These are phyloP conservation scores for Platyura marginata DNA, from an alignment of 1,140 invertebrate species.

Conservation along the genomic window DNA sequence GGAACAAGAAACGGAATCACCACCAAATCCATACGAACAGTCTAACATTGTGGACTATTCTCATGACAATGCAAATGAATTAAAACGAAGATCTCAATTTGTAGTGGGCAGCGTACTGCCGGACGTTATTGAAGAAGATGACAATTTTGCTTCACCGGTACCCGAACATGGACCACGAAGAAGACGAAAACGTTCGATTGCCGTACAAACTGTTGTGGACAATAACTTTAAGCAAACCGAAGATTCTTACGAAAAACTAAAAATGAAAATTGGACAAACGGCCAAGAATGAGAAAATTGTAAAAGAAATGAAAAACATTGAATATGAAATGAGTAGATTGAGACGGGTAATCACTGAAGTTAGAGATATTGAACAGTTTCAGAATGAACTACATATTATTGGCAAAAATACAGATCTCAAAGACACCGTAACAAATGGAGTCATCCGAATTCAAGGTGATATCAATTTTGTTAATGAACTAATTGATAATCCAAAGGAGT, in stretches of 20 bases:
- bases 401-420: not conserved
- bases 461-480: not conserved
- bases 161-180: conserved; percentile 24
- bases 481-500: not conserved
- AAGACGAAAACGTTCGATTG: conserved; percentile 1
- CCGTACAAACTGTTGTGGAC: not conserved
- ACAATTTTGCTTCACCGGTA: conserved; percentile 12
- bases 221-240: not conserved
- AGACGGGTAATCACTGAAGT: not conserved
- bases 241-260: not conserved
- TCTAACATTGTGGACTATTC: not conserved
- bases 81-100: conserved; percentile 8
- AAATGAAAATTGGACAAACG: not conserved
- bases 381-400: not conserved
- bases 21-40: not conserved
- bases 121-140: conserved; percentile 11
- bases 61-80: not conserved
- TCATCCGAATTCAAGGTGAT: not conserved
- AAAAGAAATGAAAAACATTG: not conserved
- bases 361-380: not conserved
- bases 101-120: conserved; percentile 15
- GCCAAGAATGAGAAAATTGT: not conserved
- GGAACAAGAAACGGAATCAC: too few relatives aligned
- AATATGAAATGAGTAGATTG: not conserved
- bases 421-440: not conserved